Base-by-base conservation (phyloP, 2,113 vertebrate genomes). In the Fulica atra region DNA sequence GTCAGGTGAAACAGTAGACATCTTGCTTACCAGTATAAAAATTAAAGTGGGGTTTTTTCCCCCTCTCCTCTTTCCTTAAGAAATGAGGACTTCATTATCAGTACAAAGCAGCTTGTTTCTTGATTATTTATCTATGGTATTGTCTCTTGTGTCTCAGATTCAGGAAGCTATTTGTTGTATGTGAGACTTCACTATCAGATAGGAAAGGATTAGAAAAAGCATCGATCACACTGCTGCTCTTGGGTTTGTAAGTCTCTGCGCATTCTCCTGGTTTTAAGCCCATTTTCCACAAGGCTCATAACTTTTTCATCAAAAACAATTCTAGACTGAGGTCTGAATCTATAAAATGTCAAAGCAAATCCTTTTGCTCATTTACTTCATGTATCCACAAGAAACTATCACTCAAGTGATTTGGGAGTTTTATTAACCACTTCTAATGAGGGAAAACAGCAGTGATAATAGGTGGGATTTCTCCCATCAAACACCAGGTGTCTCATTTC, bases 91-190 rank as follows among this genome's bases (percentile, higher is more conserved):
- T 76, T 86, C 25, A 74, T 90, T 44, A 81, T 92, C 38, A 81
- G 69, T 25, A 59, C 42, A 86, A 94, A 86, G 81, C 38, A 97
- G 36, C 73, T 96, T 25, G 69, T 59, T 86, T 92, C 60, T 83
- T 3, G 11, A 24, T 50, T 77, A 23, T 82, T 51, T 60, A 25
- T 25, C 36, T 48, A 1, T 33, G 54, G 56, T 61, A 79, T 66
- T 70, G 73, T 79, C 4, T 50, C 63, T 70, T 1, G 0, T 68
- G 50, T 59, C 65, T 96, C 36, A 44, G 40, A 36, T 74, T 96
- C 69, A 70, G 80, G 54, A 93, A 97, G 57, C 13, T 14, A 26
- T 73, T 63, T 82, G 56, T 83, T 65, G 46, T 70, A 36, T 11
- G 44, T 73, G 77, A 95, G 56, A 86, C 10, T 50, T 48, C 23